Conservation (phyloP, 2,113 vertebrate genomes). For the Pipa parva region DNA sequence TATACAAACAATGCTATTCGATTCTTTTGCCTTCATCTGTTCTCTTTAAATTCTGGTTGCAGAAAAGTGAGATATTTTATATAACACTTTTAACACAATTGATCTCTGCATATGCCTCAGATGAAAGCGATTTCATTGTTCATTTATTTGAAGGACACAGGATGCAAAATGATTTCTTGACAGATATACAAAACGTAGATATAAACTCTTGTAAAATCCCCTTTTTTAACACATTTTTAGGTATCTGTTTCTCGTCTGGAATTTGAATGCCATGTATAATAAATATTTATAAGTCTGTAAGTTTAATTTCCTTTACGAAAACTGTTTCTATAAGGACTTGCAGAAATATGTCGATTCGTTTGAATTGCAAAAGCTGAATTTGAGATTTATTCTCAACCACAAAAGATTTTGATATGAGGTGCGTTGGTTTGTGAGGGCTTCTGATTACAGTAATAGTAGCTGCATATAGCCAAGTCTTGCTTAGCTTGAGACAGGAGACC, state of each 20-base stretch:
- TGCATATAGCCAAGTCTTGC: conserved; percentile 11
- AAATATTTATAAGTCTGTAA: conserved; percentile 35
- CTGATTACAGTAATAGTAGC: conserved; percentile 60
- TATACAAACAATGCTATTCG: no score
- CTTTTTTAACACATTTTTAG: conserved; percentile 22
- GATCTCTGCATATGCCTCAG: not conserved
- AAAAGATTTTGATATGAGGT: conserved; percentile 47
- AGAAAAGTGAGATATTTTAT: not conserved
- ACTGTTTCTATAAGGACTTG: conserved; percentile 39
- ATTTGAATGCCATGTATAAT: conserved; percentile 27
- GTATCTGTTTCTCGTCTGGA: conserved; percentile 19
- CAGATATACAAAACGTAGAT: conserved; percentile 7
- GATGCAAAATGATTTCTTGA: not conserved
- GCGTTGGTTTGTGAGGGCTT: conserved; percentile 32
- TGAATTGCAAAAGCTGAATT: conserved; percentile 37
- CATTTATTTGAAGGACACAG: conserved; percentile 17
- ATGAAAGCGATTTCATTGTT: not conserved
- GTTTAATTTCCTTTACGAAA: conserved; percentile 45
- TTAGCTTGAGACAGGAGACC: not conserved
- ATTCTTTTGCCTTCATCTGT: no score
- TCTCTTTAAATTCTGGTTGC: no score
- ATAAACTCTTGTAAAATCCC: conserved; percentile 13
- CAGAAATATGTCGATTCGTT: conserved; percentile 29
- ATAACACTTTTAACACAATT: not conserved
- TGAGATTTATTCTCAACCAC: conserved; percentile 41